These are phyloP conservation scores for Clarias platycephalus DNA, from an alignment of 2,797 vertebrate genomes.

Conservation along the genomic window DNA sequence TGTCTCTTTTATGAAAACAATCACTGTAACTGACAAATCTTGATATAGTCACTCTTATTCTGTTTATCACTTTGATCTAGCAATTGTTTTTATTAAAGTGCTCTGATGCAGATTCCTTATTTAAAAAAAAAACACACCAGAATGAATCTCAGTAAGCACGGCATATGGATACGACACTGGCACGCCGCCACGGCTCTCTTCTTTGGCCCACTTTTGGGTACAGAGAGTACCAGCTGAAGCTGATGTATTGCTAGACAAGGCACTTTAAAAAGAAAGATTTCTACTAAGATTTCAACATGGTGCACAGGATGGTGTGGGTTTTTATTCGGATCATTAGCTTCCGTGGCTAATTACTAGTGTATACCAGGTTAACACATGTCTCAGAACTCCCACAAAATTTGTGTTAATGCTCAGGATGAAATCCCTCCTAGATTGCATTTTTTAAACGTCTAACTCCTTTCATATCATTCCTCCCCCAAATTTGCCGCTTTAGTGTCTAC, in stretches of 20 bases:
- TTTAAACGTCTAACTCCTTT: no score
- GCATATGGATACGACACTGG: constrained; percentile 53
- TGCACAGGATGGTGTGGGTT: neutral
- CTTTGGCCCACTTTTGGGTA: constrained; percentile 42
- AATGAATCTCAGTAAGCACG: constrained; percentile 35
- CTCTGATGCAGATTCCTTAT: constrained; percentile 10
- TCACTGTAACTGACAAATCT: neutral
- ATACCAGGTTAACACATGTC: no score
- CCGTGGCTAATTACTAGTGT: neutral
- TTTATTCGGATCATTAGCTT: neutral
- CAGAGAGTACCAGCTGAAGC: constrained; percentile 42
- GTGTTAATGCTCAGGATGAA: no score
- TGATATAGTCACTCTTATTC: neutral
- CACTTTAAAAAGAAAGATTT: neutral
- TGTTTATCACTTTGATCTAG: neutral
- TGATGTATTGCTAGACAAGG: constrained; percentile 8
- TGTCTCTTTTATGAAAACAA: neutral
- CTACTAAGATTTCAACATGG: neutral
- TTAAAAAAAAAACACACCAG: constrained; percentile 13
- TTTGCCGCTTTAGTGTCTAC: no score
- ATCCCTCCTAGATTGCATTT: no score
- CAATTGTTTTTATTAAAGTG: neutral
- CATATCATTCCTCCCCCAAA: no score
- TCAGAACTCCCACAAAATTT: no score
- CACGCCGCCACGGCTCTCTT: constrained; percentile 26